phyloP scores from a whole-genome alignment of 2,888 invertebrate genomes.

The Cosmia pyralina region DNA sequence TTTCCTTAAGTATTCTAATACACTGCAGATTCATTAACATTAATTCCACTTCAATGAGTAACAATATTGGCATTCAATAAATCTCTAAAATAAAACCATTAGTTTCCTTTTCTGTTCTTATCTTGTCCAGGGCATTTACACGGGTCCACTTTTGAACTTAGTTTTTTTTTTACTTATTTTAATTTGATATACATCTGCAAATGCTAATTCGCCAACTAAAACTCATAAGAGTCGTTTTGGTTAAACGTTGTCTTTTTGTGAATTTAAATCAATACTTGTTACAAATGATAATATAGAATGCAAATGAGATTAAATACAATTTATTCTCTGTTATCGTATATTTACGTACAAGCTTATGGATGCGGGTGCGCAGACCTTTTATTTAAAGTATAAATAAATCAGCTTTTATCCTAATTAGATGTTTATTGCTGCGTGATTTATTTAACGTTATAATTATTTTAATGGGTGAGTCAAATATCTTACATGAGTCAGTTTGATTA shows the following conservation, averaged over 20 bases:
- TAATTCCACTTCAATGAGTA: slow-evolving; percentile 29
- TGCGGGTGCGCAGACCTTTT: slow-evolving; percentile 51
- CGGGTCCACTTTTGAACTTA: slow-evolving; percentile 24
- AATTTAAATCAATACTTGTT: slow-evolving; percentile 53
- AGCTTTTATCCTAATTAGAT: slow-evolving; percentile 66
- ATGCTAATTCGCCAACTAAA: slow-evolving; percentile 53
- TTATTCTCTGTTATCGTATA: slow-evolving; percentile 54
- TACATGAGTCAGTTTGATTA: slow-evolving; percentile 56
- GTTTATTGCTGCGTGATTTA: slow-evolving; percentile 70
- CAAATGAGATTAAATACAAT: slow-evolving; percentile 63
- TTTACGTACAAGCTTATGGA: slow-evolving; percentile 50
- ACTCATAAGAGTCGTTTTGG: slow-evolving; percentile 30
- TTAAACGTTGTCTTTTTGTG: slow-evolving; percentile 49
- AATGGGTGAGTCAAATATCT: slow-evolving; percentile 66
- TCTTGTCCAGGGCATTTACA: slow-evolving; percentile 55
- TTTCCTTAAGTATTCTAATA: too few relatives aligned
- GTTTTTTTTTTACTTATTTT: slow-evolving; percentile 31
- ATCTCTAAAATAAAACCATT: slow-evolving; percentile 57
- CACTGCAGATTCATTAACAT: too few relatives aligned
- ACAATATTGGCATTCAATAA: slow-evolving; percentile 47
- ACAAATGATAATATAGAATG: slow-evolving; percentile 56
- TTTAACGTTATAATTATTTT: slow-evolving; percentile 64
- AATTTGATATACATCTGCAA: slow-evolving; percentile 57
- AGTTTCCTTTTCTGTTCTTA: slow-evolving; percentile 34
- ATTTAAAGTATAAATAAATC: slow-evolving; percentile 61